Evolutionary conservation across 2,797 vertebrate species (phyloP).

Genomic region (Bradypodion ventrale): DNA sequence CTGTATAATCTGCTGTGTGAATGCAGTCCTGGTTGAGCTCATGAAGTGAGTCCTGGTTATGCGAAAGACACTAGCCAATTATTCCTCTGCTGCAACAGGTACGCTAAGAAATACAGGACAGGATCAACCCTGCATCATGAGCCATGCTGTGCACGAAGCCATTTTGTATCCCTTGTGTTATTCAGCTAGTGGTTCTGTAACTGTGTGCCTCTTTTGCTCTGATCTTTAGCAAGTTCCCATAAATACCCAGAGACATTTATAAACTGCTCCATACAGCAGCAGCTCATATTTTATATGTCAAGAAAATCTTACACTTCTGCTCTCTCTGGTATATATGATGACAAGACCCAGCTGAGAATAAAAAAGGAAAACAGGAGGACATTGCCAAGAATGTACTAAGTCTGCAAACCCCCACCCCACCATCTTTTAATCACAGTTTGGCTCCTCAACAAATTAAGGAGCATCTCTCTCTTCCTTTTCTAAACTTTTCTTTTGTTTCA

Average conservation of each 20-base stretch:
- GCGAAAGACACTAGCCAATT: not conserved
- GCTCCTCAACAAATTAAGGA: slow-evolving; percentile 14
- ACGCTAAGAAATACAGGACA: not conserved
- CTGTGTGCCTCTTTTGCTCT: not conserved
- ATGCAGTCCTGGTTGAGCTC: not conserved
- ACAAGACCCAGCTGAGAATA: slow-evolving; percentile 30
- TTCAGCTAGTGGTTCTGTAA: not conserved
- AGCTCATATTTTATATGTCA: slow-evolving; percentile 38
- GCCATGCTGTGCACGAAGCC: not conserved
- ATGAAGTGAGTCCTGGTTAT: too few relatives aligned
- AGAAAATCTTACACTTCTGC: slow-evolving; percentile 29
- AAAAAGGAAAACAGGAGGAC: slow-evolving; percentile 13
- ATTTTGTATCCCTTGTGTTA: not conserved
- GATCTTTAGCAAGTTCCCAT: slow-evolving; percentile 34
- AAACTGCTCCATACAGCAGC: slow-evolving; percentile 31
- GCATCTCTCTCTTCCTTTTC: not conserved
- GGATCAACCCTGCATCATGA: not conserved
- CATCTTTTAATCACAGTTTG: slow-evolving; percentile 35
- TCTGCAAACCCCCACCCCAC: too few relatives aligned
- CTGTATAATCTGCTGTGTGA: not conserved
- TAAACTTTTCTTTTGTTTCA: slow-evolving; percentile 23
- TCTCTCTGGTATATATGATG: not conserved
- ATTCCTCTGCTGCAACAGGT: not conserved
- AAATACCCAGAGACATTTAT: slow-evolving; percentile 35
- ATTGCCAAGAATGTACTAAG: slow-evolving; percentile 38